Percentiles rank a stretch among this genome's conserved stretches.
phyloP scores from a whole-genome alignment of 2,113 vertebrate species.

The Emydura subglobosa region DNA sequence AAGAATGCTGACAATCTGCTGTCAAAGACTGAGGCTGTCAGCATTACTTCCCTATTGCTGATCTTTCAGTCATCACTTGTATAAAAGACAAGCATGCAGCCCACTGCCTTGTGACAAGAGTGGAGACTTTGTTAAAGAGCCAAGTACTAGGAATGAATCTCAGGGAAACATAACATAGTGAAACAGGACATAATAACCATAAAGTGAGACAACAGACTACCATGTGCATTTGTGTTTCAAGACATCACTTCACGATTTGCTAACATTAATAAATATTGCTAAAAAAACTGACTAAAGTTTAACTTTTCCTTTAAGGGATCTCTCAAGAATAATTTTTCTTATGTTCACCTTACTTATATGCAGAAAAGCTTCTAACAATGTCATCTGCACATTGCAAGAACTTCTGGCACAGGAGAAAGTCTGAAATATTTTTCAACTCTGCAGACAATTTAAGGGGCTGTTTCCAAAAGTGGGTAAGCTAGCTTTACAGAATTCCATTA shows the following conservation, averaged over 20 bases:
- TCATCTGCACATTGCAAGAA: neutral
- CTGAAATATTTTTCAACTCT: neutral
- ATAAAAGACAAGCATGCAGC: constrained; percentile 54
- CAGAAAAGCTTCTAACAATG: constrained; percentile 2
- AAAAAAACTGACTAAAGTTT: neutral
- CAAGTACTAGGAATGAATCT: constrained; percentile 70
- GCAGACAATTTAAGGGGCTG: neutral
- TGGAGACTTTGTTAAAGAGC: constrained; percentile 73
- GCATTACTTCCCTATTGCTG: constrained; percentile 61
- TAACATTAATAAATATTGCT: neutral
- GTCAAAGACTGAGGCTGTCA: constrained; percentile 73
- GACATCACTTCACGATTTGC: neutral
- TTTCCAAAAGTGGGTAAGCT: neutral
- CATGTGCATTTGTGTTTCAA: neutral
- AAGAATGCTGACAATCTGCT: constrained; percentile 80
- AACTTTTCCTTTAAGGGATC: neutral
- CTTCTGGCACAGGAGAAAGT: neutral
- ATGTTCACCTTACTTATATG: neutral
- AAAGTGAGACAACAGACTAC: constrained; percentile 12
- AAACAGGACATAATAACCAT: constrained; percentile 72
- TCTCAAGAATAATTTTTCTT: neutral
- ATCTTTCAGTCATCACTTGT: constrained; percentile 70
- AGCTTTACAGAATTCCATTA: neutral
- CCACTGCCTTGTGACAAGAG: constrained; percentile 74
- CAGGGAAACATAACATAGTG: constrained; percentile 58